Conservation (phyloP, 2,797 vertebrate species). For the Micrastur ruficollis region DNA sequence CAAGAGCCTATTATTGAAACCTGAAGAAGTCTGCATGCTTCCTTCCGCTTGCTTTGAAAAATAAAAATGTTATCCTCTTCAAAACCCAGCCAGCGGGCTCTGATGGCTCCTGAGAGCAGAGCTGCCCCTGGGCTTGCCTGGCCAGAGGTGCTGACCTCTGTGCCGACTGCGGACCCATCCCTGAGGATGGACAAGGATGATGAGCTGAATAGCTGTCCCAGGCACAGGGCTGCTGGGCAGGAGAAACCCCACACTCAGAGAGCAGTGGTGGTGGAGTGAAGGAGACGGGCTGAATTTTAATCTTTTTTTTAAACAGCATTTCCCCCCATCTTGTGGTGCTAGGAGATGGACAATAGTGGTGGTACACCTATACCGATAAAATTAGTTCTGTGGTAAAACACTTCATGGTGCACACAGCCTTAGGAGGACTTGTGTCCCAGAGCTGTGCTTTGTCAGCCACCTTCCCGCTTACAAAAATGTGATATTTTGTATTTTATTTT, state of each 20-base stretch:
- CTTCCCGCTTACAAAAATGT: background rate
- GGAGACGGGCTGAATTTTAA: background rate
- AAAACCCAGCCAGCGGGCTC: background rate
- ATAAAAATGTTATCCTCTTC: background rate
- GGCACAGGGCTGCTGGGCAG: background rate
- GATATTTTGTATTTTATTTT: background rate
- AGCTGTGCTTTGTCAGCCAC: background rate
- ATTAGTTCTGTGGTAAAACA: background rate
- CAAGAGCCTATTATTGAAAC: background rate
- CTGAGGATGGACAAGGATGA: background rate
- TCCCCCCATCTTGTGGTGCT: background rate
- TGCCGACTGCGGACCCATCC: background rate
- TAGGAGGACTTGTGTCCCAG: background rate
- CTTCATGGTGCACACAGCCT: background rate
- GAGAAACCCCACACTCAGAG: background rate
- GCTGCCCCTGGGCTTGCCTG: background rate
- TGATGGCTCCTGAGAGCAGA: accelerated
- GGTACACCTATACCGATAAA: background rate
- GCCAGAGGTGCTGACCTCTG: background rate
- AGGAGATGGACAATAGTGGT: background rate
- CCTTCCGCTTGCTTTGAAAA: background rate
- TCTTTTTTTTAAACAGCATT: background rate
- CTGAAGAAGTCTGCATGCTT: background rate
- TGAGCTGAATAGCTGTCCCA: background rate
- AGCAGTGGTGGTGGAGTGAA: accelerated